Evolutionary conservation across 30 jellyfish, hydroid and myxozoan species (phyloP), one percentile per base, ranked within the genome.

Genomic region (Clytia hemisphaerica): DNA sequence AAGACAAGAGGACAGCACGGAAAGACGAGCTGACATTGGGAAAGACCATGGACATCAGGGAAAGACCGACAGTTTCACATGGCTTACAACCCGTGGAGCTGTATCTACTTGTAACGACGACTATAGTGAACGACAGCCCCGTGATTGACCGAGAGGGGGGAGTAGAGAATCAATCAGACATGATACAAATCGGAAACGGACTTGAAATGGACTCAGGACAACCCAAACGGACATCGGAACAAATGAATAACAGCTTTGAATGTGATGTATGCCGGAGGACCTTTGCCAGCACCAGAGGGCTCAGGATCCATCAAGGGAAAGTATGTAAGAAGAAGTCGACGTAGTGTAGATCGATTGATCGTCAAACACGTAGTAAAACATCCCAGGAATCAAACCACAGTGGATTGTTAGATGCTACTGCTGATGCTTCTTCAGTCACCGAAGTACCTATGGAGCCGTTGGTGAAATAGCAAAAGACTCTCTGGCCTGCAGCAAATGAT

Each of bases 131-230:
- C 25, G 66, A 51, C 66, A 51, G 66, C 66, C 66, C 66, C 66
- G 25, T 51, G 66, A 51, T 51, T 51, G 66, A 51, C 66, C 26
- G 66, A 51, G 66, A 51, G n/a, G 66, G 66, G 26, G 66, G 66
- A 21, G 53, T 42, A 12, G 53, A 42, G 53, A 42, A 42, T 42
- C 53, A 51, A 21, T 51, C 66, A 51, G 25, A 25, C 18, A n/a
- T n/a, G n/a, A n/a, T n/a, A n/a, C 66, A 51, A 51, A 25, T 25
- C 18, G 6, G 25, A 51, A 51, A 25, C 12, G 25, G 25, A 33
- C 18, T 51, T 25, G 66, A 19, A 10, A 15, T 19, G 10, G 66
- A 51, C 18, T 9, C 35, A 33, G n/a, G n/a, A n/a, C n/a, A n/a
- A n/a, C n/a, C n/a, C n/a, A 51, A 51, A 51, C 18, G 66, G 66